Percentiles rank a stretch among this genome's conserved stretches.
Evolutionary conservation across 2,888 invertebrate species (phyloP).

Genomic region (Meandrusa payeni): DNA sequence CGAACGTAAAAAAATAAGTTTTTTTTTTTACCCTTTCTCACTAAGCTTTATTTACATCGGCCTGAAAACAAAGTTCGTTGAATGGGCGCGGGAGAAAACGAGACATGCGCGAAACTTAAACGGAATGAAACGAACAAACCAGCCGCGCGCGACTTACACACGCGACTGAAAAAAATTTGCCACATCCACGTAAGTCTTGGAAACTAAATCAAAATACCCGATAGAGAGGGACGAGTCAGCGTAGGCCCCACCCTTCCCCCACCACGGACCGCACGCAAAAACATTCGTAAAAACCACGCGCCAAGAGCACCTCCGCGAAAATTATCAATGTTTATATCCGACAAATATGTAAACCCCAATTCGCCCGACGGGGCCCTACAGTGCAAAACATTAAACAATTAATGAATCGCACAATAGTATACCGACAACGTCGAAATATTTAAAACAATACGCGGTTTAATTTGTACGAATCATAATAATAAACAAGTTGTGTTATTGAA

Average conservation of each 20-base stretch:
- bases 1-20: constrained; percentile 38
- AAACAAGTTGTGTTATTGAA: constrained; percentile 62
- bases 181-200: constrained; percentile 77
- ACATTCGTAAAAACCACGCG: constrained; percentile 77
- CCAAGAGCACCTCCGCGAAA: constrained; percentile 72
- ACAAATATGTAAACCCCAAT: constrained; percentile 64
- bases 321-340: constrained; percentile 73
- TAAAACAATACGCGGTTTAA: constrained; percentile 70
- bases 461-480: constrained; percentile 67
- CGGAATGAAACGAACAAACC: constrained; percentile 52
- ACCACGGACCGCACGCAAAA: constrained; percentile 69
- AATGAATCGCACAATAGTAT: constrained; percentile 65
- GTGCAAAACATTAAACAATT: constrained; percentile 52
- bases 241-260: constrained; percentile 77
- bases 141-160: constrained; percentile 71
- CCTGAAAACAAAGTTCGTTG: constrained; percentile 42
- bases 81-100: constrained; percentile 52
- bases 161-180: constrained; percentile 80
- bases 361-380: constrained; percentile 58
- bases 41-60: constrained; percentile 45
- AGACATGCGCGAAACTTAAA: constrained; percentile 36
- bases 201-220: constrained; percentile 81
- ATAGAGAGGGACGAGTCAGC: constrained; percentile 76
- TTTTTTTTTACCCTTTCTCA: constrained; percentile 36
- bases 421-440: constrained; percentile 70